Evolutionary conservation across 2,797 vertebrate genomes (phyloP).

Genomic region (Ctenochaetus hawaiiensis): DNA sequence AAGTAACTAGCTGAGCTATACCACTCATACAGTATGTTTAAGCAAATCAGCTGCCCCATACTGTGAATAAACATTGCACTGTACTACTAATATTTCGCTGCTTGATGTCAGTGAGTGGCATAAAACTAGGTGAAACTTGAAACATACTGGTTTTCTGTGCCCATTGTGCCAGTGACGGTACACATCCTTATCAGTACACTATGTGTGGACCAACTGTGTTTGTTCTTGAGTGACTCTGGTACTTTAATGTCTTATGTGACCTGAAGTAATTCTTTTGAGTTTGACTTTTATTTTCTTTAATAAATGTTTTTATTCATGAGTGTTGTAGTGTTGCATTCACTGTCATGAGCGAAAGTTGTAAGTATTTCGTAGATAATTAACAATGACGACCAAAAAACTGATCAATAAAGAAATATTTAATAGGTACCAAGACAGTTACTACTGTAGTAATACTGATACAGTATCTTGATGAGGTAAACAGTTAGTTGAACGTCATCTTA

Average conservation of each 20-base stretch:
- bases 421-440: not conserved
- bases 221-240: constrained; percentile 48
- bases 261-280: constrained; percentile 34
- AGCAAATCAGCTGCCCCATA: constrained; percentile 71
- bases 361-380: too few relatives aligned
- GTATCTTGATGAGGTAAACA: constrained; percentile 9
- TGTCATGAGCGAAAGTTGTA: not conserved
- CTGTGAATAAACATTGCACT: constrained; percentile 83
- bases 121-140: constrained; percentile 54
- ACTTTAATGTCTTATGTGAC: constrained; percentile 54
- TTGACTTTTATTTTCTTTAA: constrained; percentile 37
- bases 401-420: constrained; percentile 22
- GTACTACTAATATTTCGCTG: constrained; percentile 53
- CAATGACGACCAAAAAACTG: not conserved
- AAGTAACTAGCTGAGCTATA: constrained; percentile 46
- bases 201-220: constrained; percentile 62
- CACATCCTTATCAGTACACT: constrained; percentile 36
- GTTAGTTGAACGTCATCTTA: not conserved
- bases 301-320: constrained; percentile 61
- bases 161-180: constrained; percentile 56
- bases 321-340: constrained; percentile 26
- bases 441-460: not conserved
- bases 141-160: constrained; percentile 46
- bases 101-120: constrained; percentile 60
- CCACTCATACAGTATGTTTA: constrained; percentile 24